Evolutionary conservation across 1,140 invertebrate species (phyloP).

Genomic region (Lasaia peninsularis): DNA sequence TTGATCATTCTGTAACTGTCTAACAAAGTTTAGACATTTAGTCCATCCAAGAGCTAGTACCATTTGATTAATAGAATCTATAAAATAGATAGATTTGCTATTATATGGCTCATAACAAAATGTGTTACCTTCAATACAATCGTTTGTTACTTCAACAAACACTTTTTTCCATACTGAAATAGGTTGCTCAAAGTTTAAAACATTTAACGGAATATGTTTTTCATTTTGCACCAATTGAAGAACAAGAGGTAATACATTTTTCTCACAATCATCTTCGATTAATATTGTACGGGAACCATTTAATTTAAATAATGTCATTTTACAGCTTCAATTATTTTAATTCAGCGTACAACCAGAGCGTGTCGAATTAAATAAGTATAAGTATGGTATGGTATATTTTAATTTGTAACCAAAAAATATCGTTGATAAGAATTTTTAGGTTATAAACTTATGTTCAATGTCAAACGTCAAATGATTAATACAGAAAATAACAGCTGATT

Average conservation of each 20-base stretch:
- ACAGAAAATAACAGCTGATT: too few species aligned
- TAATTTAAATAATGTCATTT: constrained; percentile 56
- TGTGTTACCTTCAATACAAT: constrained; percentile 37
- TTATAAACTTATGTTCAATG: too few species aligned
- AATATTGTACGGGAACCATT: constrained; percentile 46
- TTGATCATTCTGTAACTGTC: constrained; percentile 30
- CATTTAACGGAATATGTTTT: constrained; percentile 32
- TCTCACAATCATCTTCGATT: constrained; percentile 56
- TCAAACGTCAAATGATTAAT: too few species aligned
- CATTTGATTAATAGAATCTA: constrained; percentile 73
- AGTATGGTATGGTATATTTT: too few species aligned
- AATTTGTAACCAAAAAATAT: too few species aligned
- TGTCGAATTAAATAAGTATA: too few species aligned
- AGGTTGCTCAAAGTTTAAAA: constrained; percentile 64
- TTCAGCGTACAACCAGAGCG: too few species aligned
- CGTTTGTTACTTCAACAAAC: constrained; percentile 31
- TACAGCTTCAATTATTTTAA: too few species aligned
- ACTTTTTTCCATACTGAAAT: constrained; percentile 51
- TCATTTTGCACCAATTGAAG: constrained; percentile 34
- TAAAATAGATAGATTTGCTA: constrained; percentile 38
- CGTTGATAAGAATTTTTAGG: too few species aligned
- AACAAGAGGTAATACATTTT: constrained; percentile 54
- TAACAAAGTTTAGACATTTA: constrained; percentile 43
- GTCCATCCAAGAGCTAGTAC: constrained; percentile 50
- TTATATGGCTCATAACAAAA: constrained; percentile 23